phyloP scores from a whole-genome alignment of 1,140 invertebrate genomes.

The Diabrotica virgifera region DNA sequence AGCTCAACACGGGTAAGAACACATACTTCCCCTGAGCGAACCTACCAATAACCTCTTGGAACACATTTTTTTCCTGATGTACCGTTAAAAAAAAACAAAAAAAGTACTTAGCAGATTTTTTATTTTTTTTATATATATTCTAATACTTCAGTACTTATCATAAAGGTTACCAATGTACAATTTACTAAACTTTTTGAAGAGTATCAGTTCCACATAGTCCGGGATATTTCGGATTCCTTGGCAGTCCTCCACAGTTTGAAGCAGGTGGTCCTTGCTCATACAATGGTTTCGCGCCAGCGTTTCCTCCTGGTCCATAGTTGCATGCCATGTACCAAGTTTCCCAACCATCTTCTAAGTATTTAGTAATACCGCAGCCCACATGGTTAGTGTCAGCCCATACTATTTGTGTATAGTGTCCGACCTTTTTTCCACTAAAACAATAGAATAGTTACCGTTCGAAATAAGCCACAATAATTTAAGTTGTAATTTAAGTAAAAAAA shows the following conservation, averaged over 20 bases:
- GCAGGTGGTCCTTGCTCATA: slow-evolving; percentile 10
- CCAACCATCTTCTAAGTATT: neutral
- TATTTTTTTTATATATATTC: too few relatives aligned
- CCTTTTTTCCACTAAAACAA: slow-evolving; percentile 7
- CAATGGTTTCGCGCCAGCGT: slow-evolving; percentile 17
- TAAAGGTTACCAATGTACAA: too few relatives aligned
- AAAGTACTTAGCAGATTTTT: too few relatives aligned
- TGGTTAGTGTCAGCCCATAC: slow-evolving; percentile 25
- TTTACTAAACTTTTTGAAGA: too few relatives aligned
- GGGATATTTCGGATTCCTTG: neutral
- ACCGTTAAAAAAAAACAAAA: too few relatives aligned
- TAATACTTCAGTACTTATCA: too few relatives aligned
- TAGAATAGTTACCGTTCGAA: neutral
- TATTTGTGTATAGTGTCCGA: slow-evolving; percentile 24
- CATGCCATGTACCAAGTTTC: slow-evolving; percentile 13
- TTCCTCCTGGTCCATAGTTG: slow-evolving; percentile 27
- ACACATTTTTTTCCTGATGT: too few relatives aligned
- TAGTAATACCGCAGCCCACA: slow-evolving; percentile 21
- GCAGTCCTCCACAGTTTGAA: neutral
- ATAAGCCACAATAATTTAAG: too few relatives aligned
- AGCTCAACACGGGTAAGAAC: too few relatives aligned
- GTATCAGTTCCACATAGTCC: slow-evolving; percentile 10
- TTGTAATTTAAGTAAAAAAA: too few relatives aligned
- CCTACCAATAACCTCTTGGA: too few relatives aligned
- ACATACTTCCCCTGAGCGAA: too few relatives aligned